phyloP scores from a whole-genome alignment of 2,113 vertebrate species.

The Apteryx owenii region DNA sequence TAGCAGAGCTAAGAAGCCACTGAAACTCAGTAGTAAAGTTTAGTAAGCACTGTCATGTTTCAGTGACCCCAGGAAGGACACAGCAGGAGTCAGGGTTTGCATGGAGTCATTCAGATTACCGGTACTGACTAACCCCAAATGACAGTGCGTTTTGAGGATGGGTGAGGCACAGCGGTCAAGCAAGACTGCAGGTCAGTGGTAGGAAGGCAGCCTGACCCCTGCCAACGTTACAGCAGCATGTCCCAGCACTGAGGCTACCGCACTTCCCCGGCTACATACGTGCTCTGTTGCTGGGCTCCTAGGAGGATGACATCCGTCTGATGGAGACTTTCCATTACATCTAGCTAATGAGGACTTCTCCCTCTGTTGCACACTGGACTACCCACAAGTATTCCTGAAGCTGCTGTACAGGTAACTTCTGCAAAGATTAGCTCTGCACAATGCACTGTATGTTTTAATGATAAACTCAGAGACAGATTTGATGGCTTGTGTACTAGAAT shows the following conservation, averaged over 20 bases:
- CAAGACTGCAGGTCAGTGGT: rapidly evolving
- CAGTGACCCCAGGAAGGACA: not conserved
- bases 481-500: rapidly evolving
- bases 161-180: not conserved
- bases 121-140: not conserved
- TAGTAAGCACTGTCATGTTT: not conserved
- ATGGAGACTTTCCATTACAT: not conserved
- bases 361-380: too few species aligned
- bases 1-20: not conserved
- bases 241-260: not conserved
- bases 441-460: not conserved
- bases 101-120: not conserved
- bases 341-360: too few species aligned
- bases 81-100: rapidly evolving
- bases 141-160: not conserved
- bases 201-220: not conserved
- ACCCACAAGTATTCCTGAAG: not conserved
- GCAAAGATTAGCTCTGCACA: not conserved
- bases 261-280: rapidly evolving
- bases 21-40: not conserved
- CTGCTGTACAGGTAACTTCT: not conserved
- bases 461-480: not conserved
- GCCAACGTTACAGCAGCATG: not conserved
- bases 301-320: not conserved
- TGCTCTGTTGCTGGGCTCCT: rapidly evolving